phyloP scores from a whole-genome alignment of 1,140 invertebrate species.

The Myzus persicae region DNA sequence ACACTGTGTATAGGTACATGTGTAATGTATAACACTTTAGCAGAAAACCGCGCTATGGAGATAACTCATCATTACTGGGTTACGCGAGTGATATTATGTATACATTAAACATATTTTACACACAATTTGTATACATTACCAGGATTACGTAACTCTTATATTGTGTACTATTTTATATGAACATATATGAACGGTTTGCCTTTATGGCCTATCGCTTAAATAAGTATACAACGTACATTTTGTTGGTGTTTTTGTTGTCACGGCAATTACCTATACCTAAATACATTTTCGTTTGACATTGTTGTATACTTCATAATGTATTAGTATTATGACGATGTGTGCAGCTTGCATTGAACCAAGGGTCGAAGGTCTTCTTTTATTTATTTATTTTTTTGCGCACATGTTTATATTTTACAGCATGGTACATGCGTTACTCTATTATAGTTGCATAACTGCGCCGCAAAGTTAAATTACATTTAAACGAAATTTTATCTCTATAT shows the following conservation, averaged over 20 bases:
- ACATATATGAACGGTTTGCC: background rate
- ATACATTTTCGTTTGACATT: background rate
- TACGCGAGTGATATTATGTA: slow-evolving; percentile 25
- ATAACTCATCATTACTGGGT: slow-evolving; percentile 17
- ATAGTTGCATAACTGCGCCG: background rate
- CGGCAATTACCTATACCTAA: background rate
- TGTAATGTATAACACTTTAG: background rate
- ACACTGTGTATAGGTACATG: background rate
- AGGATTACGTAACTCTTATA: background rate
- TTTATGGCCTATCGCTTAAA: background rate
- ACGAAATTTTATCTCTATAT: slow-evolving; percentile 7
- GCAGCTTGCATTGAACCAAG: background rate
- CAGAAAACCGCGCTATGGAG: background rate
- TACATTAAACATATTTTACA: background rate
- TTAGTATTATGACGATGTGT: background rate
- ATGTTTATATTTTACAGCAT: background rate
- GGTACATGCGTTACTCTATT: background rate
- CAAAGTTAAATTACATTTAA: slow-evolving; percentile 41
- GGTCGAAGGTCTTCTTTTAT: slow-evolving; percentile 50
- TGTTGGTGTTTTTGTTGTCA: slow-evolving; percentile 19
- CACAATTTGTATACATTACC: background rate
- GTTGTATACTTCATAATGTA: background rate
- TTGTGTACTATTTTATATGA: background rate
- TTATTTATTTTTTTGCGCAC: slow-evolving; percentile 19
- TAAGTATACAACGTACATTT: background rate